Percentiles rank a stretch among this genome's conserved stretches.
phyloP scores from a whole-genome alignment of 2,113 vertebrate genomes.

The Pionites leucogaster region DNA sequence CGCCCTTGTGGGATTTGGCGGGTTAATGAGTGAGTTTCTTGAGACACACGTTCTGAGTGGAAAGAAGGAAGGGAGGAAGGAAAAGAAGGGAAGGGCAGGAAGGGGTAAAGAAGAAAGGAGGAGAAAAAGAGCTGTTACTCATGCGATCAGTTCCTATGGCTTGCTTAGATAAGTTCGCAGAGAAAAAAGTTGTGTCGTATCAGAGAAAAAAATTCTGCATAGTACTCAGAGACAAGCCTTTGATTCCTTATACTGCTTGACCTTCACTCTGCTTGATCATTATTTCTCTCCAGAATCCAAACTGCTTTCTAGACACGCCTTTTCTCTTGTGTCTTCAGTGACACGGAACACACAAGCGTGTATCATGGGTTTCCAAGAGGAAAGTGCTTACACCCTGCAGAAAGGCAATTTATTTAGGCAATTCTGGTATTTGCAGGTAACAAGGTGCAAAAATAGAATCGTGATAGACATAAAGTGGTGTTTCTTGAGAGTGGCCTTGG shows the following conservation, averaged over 20 bases:
- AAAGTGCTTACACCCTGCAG: background rate
- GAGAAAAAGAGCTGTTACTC: background rate
- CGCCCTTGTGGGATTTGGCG: background rate
- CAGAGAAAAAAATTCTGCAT: background rate
- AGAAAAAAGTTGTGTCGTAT: background rate
- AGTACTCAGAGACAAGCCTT: background rate
- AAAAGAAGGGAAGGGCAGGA: background rate
- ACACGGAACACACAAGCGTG: background rate
- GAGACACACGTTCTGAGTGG: background rate
- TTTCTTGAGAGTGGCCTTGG: slow-evolving; percentile 50
- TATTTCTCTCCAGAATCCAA: background rate
- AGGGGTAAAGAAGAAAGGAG: background rate
- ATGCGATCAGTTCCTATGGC: background rate
- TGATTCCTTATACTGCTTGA: background rate
- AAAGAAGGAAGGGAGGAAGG: background rate
- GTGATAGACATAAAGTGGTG: background rate
- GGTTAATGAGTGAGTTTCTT: background rate
- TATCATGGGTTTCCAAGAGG: background rate
- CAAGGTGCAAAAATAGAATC: background rate
- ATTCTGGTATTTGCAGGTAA: background rate
- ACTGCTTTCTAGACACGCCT: background rate
- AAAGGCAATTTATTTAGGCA: slow-evolving; percentile 14
- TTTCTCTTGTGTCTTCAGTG: background rate
- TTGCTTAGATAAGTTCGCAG: background rate
- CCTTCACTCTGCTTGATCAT: background rate